Base-by-base conservation (phyloP, 30 jellyfish, hydroid and myxozoan genomes). In the Turritopsis rubra region DNA sequence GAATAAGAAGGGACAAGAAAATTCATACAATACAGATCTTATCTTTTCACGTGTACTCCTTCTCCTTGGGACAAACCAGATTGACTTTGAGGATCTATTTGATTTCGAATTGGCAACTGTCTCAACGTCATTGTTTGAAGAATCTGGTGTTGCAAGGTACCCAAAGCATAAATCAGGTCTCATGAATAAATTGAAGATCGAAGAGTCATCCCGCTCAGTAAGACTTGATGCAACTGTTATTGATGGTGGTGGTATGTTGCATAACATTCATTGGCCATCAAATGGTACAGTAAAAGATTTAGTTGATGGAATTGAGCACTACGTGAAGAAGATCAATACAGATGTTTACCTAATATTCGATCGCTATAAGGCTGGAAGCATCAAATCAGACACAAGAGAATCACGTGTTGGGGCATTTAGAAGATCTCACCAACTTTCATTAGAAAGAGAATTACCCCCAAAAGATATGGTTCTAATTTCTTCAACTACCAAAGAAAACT, bases 311-410 rank as follows among this genome's bases (percentile, higher is more conserved):
- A 66, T 66, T 66, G 76, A 66, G 17, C 7, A 66, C 16, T 66
- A 66, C 17, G 76, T 17, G 8, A 9, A 25, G 17, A 25, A 66
- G 60, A 41, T 3, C 60, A n/a, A 66, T 66, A n/a, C 76, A 3
- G 76, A 22, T 25, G 76, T 66, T 22, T 17, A 66, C 30, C 76
- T 66, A 22, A 66, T 66, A 66, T 66, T 66, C 30, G 76, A 3
- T 66, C 76, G 76, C 7, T 66, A 66, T 17, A 66, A 66, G 76
- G 76, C 76, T 3, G 17, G 76, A n/a, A 66, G 76, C 30, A 66
- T 66, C 30, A 66, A 66, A 25, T 66, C 76, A 66, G 76, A 66
- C 17, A 66, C 76, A 66, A 66, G 76, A 66, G 17, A 66, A 25
- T 22, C 76, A 66, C 28, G 76, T n/a, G 76, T 66, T 66, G 76